Evolutionary conservation across 2,797 vertebrate genomes (phyloP).

Genomic region (Anguilla obscura): DNA sequence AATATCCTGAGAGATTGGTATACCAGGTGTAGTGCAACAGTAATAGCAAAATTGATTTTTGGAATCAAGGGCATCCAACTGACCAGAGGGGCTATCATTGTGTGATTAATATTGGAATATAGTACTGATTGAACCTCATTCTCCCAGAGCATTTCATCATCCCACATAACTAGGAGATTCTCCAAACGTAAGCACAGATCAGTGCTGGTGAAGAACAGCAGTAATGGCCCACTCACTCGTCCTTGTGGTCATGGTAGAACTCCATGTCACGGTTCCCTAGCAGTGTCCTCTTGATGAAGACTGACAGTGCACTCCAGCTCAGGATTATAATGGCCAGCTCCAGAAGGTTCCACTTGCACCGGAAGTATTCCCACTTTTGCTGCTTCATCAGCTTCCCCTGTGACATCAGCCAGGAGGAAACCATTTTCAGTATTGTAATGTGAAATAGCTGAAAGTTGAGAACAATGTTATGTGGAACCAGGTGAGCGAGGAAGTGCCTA

Average conservation of each 20-base stretch:
- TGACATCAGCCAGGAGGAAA: conserved; percentile 37
- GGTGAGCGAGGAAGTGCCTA: neutral
- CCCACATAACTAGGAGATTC: neutral
- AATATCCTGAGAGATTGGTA: neutral
- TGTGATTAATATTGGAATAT: neutral
- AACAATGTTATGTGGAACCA: neutral
- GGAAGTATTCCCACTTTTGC: conserved; percentile 84
- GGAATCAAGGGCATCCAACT: neutral
- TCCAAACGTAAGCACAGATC: neutral
- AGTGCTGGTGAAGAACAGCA: neutral
- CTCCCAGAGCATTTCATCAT: neutral
- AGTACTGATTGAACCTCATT: neutral
- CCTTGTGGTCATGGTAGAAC: conserved; percentile 79
- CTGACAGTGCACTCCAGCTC: conserved; percentile 86
- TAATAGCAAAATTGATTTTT: neutral
- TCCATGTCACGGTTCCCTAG: conserved; percentile 81
- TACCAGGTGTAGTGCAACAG: neutral
- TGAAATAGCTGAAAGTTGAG: neutral
- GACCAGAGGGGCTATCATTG: neutral
- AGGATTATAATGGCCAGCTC: conserved; percentile 85
- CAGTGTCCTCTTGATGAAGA: conserved; percentile 87
- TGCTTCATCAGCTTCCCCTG: conserved; percentile 84
- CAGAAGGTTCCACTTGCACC: conserved; percentile 88
- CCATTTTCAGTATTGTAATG: neutral
- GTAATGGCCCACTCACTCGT: conserved; percentile 73